Percentiles rank a stretch among this genome's conserved stretches.
Conservation (phyloP, 1,140 invertebrate genomes). For the Drosophila repleta region DNA sequence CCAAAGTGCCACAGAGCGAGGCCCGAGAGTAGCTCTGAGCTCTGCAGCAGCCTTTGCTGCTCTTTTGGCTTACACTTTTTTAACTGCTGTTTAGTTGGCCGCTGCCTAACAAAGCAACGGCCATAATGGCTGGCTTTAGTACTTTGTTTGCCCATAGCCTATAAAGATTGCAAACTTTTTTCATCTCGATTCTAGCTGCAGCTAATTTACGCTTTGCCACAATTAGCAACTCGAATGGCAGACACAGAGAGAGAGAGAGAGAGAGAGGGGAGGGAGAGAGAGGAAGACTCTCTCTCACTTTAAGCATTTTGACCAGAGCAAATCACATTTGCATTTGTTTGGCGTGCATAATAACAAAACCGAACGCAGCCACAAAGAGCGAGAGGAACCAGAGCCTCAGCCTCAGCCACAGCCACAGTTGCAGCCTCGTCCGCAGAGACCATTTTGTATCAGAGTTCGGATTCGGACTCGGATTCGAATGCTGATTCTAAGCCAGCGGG, state of each 20-base stretch:
- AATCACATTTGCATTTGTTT: constrained; percentile 60
- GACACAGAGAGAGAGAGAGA: too few relatives aligned
- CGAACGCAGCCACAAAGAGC: constrained; percentile 18
- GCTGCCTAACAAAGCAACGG: constrained; percentile 35
- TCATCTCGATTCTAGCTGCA: constrained; percentile 7
- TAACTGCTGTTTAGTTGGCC: constrained; percentile 16
- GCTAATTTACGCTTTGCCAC: constrained; percentile 60
- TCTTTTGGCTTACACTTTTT: not conserved
- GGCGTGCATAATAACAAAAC: constrained; percentile 45
- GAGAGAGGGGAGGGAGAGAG: too few relatives aligned
- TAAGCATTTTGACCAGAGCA: constrained; percentile 66
- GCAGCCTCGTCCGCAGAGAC: constrained; percentile 14
- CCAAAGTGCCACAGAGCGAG: constrained; percentile 22
- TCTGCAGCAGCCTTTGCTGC: constrained; percentile 29
- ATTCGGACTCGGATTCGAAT: constrained; percentile 1
- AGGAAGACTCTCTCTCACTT: constrained; percentile 47
- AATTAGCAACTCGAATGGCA: constrained; percentile 53
- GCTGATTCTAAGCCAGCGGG: constrained; percentile 35
- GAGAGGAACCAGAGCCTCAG: not conserved
- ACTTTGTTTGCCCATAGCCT: constrained; percentile 51
- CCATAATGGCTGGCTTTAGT: constrained; percentile 51
- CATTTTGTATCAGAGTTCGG: constrained; percentile 5
- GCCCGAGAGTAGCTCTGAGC: constrained; percentile 14
- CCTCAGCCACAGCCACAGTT: constrained; percentile 18
- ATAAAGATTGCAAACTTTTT: constrained; percentile 31